phyloP scores from a whole-genome alignment of 2,888 invertebrate genomes.

The Kryphioiulus occultus region DNA sequence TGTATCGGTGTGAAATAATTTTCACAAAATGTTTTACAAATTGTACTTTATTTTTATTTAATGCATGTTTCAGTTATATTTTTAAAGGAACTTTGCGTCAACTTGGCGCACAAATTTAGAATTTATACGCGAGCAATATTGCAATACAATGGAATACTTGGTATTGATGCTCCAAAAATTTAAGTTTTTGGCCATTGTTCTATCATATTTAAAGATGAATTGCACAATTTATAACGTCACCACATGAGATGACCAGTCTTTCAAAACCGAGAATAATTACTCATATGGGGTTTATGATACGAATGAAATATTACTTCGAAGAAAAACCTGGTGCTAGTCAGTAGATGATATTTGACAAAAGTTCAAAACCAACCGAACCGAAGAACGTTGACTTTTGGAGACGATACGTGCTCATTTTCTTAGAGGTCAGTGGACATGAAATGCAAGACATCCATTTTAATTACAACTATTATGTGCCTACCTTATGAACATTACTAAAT shows the following conservation, averaged over 20 bases:
- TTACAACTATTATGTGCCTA: conserved; percentile 41
- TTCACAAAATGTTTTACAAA: no score
- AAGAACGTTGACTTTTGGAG: conserved; percentile 41
- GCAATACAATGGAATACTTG: no score
- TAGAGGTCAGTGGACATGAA: conserved; percentile 46
- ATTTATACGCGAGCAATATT: not conserved
- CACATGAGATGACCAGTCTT: not conserved
- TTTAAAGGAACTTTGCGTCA: no score
- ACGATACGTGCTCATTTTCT: conserved; percentile 41
- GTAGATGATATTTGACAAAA: not conserved
- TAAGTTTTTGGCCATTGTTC: not conserved
- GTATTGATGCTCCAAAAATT: no score
- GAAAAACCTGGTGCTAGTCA: not conserved
- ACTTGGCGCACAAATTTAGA: not conserved
- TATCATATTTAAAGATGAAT: not conserved
- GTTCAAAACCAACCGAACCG: not conserved
- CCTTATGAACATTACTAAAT: conserved; percentile 44
- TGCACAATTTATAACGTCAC: not conserved
- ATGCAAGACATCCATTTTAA: conserved; percentile 44
- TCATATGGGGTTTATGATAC: not conserved
- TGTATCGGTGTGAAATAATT: no score
- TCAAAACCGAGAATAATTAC: not conserved
- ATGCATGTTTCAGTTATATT: no score
- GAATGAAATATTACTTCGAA: conserved; percentile 12
- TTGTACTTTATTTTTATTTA: no score